Evolutionary conservation across 2,797 vertebrate genomes (phyloP), one percentile per base, ranked within the genome.

Genomic region (Chelmon rostratus): DNA sequence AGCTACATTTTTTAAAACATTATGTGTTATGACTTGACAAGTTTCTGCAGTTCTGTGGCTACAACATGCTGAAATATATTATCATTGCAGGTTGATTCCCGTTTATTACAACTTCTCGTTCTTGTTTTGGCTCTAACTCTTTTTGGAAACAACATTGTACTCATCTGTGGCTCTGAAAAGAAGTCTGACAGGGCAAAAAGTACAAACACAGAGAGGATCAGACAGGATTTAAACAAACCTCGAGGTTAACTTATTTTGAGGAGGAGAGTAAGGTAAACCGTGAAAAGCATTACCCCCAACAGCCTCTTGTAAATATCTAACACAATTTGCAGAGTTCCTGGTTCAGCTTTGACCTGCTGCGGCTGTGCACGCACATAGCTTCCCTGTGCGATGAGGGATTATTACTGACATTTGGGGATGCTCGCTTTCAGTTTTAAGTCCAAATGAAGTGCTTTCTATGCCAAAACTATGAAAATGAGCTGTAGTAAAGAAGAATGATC

Each of bases 161-260:
- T 56, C 31, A 53, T 72, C 54, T 46, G 37, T 35, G 19, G 1
- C 42, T 19, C 33, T 58, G 4, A 56, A 40, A 56, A 66, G 11
- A 40, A 53, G 11, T 21, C n/a, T 21, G 11, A 15, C 5, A 44
- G 5, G 19, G 10, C 15, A 37, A 50, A 9, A 58, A 50, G 57
- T 33, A 57, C 12, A 6, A 62, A 56, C 31, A 38, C 50, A 44
- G 47, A 57, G 18, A 44, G 9, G 12, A 66, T 33, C 53, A 66
- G 37, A 54, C 15, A 67, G 9, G 10, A 59, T 57, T 64, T 23
- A 12, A 59, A 35, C 21, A 68, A 57, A 58, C 44, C 28, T 58
- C n/a, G 23, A 15, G 16, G 64, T 33, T 42, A 58, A 50, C 6
- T 16, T n/a, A 10, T 42, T 44, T 16, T 15, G 3, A 31, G 71